Conservation (phyloP, 2,797 vertebrate species). For the Karalla daura region DNA sequence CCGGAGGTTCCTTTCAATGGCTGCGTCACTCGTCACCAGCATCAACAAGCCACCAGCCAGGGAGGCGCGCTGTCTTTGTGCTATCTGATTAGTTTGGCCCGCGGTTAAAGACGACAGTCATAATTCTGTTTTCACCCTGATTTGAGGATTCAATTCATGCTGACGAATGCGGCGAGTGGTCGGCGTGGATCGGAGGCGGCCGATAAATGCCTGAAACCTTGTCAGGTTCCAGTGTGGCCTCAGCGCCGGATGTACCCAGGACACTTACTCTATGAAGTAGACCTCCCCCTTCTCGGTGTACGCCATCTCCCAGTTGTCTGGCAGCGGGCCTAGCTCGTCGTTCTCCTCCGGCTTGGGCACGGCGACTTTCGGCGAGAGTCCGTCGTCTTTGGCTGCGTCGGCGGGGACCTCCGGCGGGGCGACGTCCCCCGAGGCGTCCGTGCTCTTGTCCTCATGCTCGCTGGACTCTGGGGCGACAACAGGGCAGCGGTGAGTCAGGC, state of each 20-base stretch:
- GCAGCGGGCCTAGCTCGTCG: conserved; percentile 91
- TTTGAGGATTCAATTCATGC: no score
- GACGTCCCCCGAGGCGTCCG: conserved; percentile 88
- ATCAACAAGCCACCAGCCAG: no score
- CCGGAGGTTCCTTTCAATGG: no score
- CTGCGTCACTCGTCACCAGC: no score
- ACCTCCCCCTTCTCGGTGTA: conserved; percentile 99
- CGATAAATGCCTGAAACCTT: no score
- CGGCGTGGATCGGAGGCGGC: no score
- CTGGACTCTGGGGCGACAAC: conserved; percentile 88
- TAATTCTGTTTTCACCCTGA: no score
- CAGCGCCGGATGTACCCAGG: not conserved
- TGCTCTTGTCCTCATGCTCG: conserved; percentile 95
- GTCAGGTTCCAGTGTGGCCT: not conserved
- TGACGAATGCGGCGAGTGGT: no score
- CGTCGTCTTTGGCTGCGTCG: conserved; percentile 88
- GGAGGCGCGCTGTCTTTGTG: no score
- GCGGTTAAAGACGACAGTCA: no score
- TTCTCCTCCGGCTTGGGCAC: conserved; percentile 88
- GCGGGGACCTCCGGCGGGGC: conserved; percentile 79
- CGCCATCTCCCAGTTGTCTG: conserved; percentile 99
- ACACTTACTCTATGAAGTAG: conserved; percentile 98
- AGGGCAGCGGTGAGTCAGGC: conserved; percentile 52
- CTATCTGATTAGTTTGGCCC: no score
- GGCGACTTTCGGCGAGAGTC: conserved; percentile 73